Percentiles rank a stretch among this genome's conserved stretches.
phyloP scores from a whole-genome alignment of 2,888 invertebrate species.

The Stegophylla sp. region DNA sequence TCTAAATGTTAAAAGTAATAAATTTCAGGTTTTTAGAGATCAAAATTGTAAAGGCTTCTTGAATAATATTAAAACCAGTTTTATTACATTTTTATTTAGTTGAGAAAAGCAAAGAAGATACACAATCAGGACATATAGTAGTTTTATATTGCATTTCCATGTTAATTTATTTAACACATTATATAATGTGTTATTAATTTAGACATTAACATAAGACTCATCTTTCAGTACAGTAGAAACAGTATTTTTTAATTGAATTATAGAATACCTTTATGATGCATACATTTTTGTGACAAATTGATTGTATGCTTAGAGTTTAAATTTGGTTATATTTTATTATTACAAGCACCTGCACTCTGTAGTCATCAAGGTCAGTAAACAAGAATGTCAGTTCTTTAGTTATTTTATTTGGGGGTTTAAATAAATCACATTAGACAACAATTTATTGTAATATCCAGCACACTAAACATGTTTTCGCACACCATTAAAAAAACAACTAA shows the following conservation, averaged over 20 bases:
- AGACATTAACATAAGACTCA: conserved; percentile 29
- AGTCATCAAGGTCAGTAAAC: conserved; percentile 42
- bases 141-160: conserved; percentile 48
- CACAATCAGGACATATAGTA: not conserved
- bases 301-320: not conserved
- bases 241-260: conserved; percentile 33
- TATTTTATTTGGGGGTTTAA: conserved; percentile 43
- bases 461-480: conserved; percentile 50
- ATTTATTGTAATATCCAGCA: conserved; percentile 28
- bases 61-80: conserved; percentile 47
- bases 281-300: conserved; percentile 17
- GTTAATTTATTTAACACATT: conserved; percentile 50
- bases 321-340: conserved; percentile 10
- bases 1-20: conserved; percentile 27
- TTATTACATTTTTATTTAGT: conserved; percentile 26
- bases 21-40: conserved; percentile 38
- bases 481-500: conserved; percentile 21
- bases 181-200: conserved; percentile 35
- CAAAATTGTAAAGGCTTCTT: conserved; percentile 35
- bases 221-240: not conserved
- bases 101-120: not conserved
- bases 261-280: not conserved
- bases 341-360: not conserved
- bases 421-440: conserved; percentile 36
- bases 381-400: conserved; percentile 40